Evolutionary conservation across 1,140 invertebrate genomes (phyloP), one percentile per base, ranked within the genome.

Genomic region (Augochlora pura): DNA sequence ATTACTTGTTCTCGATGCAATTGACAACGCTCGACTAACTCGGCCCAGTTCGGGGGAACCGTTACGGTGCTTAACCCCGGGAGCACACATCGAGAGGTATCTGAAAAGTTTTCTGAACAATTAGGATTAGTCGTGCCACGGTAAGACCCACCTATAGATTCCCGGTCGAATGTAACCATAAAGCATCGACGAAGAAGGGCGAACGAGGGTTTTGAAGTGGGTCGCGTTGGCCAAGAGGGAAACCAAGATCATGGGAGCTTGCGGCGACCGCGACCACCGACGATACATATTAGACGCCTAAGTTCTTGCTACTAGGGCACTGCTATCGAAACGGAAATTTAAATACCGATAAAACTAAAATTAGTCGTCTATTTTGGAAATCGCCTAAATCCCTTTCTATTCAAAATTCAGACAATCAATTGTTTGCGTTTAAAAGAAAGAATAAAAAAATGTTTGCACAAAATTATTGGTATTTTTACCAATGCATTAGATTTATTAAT

Each of bases 261-360:
- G 86, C 71, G 81, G 86, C 80, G 54, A 77, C 64, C 85, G 84
- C 81, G 77, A 86, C 87, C 85, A 87, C 72, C 85, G 86, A 85
- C 87, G 80, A 88, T 88, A 88, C 87, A 88, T 87, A 88, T 88
- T 87, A 87, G 87, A 88, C 87, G 87, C 74, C 80, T n/a, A 88
- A 89, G 77, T 88, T 88, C 86, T 88, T 32, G 4, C 32, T 32
- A 32, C 32, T 4, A 32, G 32, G 32, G 32, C n/a, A 32, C 32
- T 32, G 1, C 32, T 4, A 32, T 32, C 4, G 32, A 4, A 32
- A 32, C 4, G 32, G 1, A 32, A 32, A 32, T 32, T 32, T 32
- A 4, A n/a, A n/a, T n/a, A n/a, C n/a, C n/a, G n/a, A n/a, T n/a
- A n/a, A n/a, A n/a, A n/a, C n/a, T n/a, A n/a, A n/a, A n/a, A n/a